A percentile compares a stretch with the other conserved stretches of the same genome.
phyloP scores from a whole-genome alignment of 1,140 invertebrate species.

The Eufriesea mexicana region DNA sequence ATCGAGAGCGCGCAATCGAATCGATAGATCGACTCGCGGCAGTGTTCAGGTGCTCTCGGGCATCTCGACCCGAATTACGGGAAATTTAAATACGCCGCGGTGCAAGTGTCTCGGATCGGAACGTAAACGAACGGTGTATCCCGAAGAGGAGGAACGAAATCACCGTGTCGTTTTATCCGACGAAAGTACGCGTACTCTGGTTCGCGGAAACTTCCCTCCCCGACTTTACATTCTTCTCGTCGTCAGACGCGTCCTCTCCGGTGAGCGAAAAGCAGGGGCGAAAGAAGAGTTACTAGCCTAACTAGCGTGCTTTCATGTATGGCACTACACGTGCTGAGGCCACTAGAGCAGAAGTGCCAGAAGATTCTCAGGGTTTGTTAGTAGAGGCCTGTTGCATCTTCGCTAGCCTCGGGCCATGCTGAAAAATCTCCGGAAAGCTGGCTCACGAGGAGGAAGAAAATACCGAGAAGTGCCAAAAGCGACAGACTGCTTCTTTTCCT shows the following conservation, averaged over 20 bases:
- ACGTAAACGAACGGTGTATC: too few species aligned
- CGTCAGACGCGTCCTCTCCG: slow-evolving; percentile 8
- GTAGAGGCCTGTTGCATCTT: slow-evolving; percentile 80
- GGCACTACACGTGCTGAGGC: slow-evolving; percentile 79
- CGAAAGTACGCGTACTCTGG: not conserved
- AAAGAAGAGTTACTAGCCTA: slow-evolving; percentile 65
- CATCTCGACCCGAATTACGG: not conserved
- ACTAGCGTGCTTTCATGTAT: slow-evolving; percentile 79
- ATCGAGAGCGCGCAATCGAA: not conserved
- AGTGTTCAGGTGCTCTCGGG: not conserved
- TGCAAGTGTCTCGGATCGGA: not conserved
- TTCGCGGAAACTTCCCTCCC: slow-evolving; percentile 11
- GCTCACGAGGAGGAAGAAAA: slow-evolving; percentile 51
- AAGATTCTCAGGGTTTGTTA: slow-evolving; percentile 79
- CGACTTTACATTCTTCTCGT: slow-evolving; percentile 37
- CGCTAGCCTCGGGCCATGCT: slow-evolving; percentile 73
- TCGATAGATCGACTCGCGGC: not conserved
- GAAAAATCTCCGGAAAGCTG: slow-evolving; percentile 67
- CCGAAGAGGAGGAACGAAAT: not conserved
- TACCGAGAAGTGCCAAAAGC: slow-evolving; percentile 58
- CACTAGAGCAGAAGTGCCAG: slow-evolving; percentile 78
- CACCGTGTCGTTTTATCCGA: not conserved
- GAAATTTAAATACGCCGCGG: too few species aligned
- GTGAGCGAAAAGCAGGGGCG: slow-evolving; percentile 30
- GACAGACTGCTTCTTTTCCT: slow-evolving; percentile 48